A percentile compares a stretch with the other conserved stretches of the same genome.
Evolutionary conservation across 2,888 invertebrate species (phyloP).

Genomic region (Orchestes rusci): DNA sequence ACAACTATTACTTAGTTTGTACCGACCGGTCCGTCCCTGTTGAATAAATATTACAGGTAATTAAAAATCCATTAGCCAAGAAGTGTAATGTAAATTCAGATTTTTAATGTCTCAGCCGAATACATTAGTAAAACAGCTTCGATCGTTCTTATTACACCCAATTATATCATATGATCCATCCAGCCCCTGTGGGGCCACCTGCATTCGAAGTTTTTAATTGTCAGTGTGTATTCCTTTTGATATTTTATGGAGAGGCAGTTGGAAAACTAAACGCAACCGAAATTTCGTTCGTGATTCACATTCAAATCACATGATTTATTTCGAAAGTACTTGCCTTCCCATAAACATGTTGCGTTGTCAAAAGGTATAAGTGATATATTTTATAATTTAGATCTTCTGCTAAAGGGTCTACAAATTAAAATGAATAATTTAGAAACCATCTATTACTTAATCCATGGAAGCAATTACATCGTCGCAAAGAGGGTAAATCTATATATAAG

Average conservation of each 20-base stretch:
- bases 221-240: too few species aligned
- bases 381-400: too few species aligned
- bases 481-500: constrained; percentile 37
- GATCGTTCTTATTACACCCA: constrained; percentile 17
- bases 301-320: too few species aligned
- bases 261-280: too few species aligned
- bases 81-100: constrained; percentile 42
- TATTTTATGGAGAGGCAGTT: too few species aligned
- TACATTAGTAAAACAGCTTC: constrained; percentile 18
- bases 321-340: too few species aligned
- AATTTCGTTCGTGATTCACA: too few species aligned
- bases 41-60: constrained; percentile 42
- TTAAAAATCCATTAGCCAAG: constrained; percentile 45
- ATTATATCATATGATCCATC: constrained; percentile 9
- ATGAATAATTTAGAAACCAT: constrained; percentile 40
- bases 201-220: constrained; percentile 9
- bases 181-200: constrained; percentile 18
- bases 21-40: constrained; percentile 17
- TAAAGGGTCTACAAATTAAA: constrained; percentile 38
- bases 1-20: too few species aligned
- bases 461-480: constrained; percentile 39
- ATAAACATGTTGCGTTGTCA: too few species aligned
- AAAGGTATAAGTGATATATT: too few species aligned
- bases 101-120: constrained; percentile 35
- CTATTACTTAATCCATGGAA: constrained; percentile 40